Conservation (phyloP, 2,113 vertebrate genomes). For the Varanus salvator region DNA sequence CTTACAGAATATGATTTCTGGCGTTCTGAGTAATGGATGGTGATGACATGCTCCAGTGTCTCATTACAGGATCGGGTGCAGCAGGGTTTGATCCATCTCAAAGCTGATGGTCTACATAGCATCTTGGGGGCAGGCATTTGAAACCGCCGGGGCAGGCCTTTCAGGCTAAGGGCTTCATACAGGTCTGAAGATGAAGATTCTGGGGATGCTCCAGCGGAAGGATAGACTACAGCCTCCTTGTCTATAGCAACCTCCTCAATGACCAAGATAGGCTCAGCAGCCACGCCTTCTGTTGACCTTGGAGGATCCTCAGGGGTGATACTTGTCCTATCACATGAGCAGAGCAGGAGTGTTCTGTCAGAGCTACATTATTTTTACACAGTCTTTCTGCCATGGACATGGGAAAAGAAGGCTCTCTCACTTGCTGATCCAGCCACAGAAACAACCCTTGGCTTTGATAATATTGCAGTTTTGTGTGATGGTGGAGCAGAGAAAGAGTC, state of each 20-base stretch:
- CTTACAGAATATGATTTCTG: neutral
- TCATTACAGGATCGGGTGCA: slow-evolving; percentile 70
- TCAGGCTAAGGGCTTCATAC: slow-evolving; percentile 39
- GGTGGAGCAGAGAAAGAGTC: neutral
- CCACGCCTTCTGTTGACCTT: neutral
- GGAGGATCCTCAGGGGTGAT: neutral
- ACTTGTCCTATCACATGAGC: neutral
- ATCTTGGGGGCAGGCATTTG: slow-evolving; percentile 60
- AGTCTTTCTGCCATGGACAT: neutral
- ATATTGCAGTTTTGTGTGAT: neutral
- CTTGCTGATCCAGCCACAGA: neutral
- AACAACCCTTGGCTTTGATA: neutral
- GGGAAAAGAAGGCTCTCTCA: neutral
- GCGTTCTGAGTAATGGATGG: slow-evolving; percentile 29
- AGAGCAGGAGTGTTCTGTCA: neutral
- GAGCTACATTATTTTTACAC: neutral
- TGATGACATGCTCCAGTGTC: slow-evolving; percentile 39
- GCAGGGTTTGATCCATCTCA: slow-evolving; percentile 61
- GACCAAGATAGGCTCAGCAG: neutral
- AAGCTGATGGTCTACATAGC: slow-evolving; percentile 60
- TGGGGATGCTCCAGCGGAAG: neutral
- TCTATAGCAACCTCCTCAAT: neutral
- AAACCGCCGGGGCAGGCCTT: slow-evolving; percentile 67
- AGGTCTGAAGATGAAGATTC: neutral
- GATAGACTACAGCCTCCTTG: neutral